Percentiles rank a stretch among this genome's conserved stretches.
phyloP scores from a whole-genome alignment of 2,888 invertebrate genomes.

The Mythimna vitellina region DNA sequence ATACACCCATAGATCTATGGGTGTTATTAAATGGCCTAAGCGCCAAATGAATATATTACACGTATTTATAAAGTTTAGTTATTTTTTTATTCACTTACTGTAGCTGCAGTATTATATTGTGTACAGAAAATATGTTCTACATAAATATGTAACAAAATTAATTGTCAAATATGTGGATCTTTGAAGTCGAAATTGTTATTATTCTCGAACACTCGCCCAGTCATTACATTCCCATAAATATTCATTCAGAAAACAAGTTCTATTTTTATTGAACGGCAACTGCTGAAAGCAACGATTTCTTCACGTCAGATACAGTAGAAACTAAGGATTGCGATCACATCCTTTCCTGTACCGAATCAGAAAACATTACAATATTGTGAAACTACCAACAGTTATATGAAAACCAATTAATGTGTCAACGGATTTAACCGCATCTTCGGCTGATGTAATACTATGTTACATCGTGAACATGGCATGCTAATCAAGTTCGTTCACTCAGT shows the following conservation, averaged over 20 bases:
- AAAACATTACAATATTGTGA: constrained; percentile 49
- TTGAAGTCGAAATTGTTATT: not conserved
- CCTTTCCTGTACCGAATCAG: constrained; percentile 56
- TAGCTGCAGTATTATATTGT: not conserved
- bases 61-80: too few species aligned
- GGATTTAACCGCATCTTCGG: constrained; percentile 17
- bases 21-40: not conserved
- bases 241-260: constrained; percentile 42
- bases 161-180: not conserved
- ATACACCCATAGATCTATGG: not conserved
- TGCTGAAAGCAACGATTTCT: constrained; percentile 49
- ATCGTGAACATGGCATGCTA: constrained; percentile 22
- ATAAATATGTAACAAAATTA: not conserved
- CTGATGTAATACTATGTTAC: constrained; percentile 14
- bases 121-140: not conserved
- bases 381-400: constrained; percentile 14
- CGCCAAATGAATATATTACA: too few species aligned
- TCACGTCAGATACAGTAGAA: constrained; percentile 57
- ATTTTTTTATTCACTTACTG: not conserved
- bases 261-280: constrained; percentile 33
- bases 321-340: constrained; percentile 64
- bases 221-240: constrained; percentile 38
- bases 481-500: constrained; percentile 14
- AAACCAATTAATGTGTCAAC: constrained; percentile 38
- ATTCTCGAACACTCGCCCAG: constrained; percentile 12